These are phyloP conservation scores for Kobus ellipsiprymnus DNA, from an alignment of 2,113 vertebrate species.

Conservation along the genomic window DNA sequence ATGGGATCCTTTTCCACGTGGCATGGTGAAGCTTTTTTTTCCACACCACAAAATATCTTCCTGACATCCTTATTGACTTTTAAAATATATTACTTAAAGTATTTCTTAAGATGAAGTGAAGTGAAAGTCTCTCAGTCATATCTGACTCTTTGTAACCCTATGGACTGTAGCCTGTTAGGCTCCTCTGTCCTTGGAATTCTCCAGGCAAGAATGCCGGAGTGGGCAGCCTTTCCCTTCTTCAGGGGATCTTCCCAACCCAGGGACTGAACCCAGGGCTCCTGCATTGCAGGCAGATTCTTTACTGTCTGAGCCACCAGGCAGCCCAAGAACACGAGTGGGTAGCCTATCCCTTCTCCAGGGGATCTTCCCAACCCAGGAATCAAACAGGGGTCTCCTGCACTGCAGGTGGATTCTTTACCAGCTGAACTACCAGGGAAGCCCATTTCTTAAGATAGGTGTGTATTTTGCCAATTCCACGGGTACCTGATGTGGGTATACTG, in stretches of 20 bases:
- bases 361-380: not conserved
- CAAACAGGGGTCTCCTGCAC: not conserved
- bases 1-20: not conserved
- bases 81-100: not conserved
- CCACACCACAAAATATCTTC: not conserved
- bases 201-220: not conserved
- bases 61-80: not conserved
- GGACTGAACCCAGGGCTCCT: not conserved
- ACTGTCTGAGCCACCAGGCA: not conserved
- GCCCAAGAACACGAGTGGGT: not conserved
- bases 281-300: not conserved
- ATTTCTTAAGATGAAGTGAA: not conserved
- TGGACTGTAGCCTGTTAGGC: not conserved
- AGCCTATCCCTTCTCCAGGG: not conserved
- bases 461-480: not conserved
- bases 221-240: not conserved
- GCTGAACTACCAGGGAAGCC: not conserved
- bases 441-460: not conserved
- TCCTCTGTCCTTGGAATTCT: not conserved
- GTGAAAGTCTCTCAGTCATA: not conserved
- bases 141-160: not conserved
- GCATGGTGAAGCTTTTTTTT: not conserved
- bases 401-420: not conserved
- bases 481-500: not conserved
- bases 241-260: not conserved